phyloP scores from a whole-genome alignment of 2,888 invertebrate species.

The Scaptomyza parva region DNA sequence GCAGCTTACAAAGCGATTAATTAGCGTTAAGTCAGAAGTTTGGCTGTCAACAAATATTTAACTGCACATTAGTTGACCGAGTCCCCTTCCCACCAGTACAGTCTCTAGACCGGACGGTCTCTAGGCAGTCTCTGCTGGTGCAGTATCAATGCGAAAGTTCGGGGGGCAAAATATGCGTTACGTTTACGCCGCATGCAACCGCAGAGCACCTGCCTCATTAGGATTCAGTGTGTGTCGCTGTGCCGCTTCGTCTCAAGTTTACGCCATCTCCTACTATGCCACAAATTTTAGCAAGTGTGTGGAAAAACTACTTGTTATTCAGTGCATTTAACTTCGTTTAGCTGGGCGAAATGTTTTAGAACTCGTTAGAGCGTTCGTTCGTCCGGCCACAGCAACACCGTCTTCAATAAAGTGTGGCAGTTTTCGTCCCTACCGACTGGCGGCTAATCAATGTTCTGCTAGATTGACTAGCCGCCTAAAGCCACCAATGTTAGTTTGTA shows the following conservation, averaged over 20 bases:
- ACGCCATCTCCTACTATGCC: constrained; percentile 48
- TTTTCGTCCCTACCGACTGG: constrained; percentile 12
- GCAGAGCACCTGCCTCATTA: constrained; percentile 67
- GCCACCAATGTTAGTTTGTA: constrained; percentile 59
- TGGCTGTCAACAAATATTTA: constrained; percentile 71
- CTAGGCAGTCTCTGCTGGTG: constrained; percentile 2
- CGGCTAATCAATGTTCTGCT: constrained; percentile 57
- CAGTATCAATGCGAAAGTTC: constrained; percentile 34
- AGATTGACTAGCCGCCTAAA: constrained; percentile 35
- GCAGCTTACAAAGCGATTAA: constrained; percentile 71
- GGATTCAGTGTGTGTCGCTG: constrained; percentile 64
- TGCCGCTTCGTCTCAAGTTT: constrained; percentile 62
- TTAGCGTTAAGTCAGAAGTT: constrained; percentile 59
- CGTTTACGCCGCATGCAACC: constrained; percentile 63
- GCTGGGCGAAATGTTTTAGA: constrained; percentile 76
- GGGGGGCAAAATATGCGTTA: constrained; percentile 51
- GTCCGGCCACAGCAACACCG: constrained; percentile 31
- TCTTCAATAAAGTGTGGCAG: constrained; percentile 30
- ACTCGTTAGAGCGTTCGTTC: constrained; percentile 67
- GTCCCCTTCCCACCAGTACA: background rate
- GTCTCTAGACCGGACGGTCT: too few species aligned
- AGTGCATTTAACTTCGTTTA: constrained; percentile 77
- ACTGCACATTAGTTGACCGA: constrained; percentile 66
- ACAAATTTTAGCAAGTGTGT: constrained; percentile 29
- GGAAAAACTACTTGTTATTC: constrained; percentile 72